These are phyloP conservation scores for Hydraecia micacea DNA, from an alignment of 2,888 invertebrate species.

Conservation along the genomic window DNA sequence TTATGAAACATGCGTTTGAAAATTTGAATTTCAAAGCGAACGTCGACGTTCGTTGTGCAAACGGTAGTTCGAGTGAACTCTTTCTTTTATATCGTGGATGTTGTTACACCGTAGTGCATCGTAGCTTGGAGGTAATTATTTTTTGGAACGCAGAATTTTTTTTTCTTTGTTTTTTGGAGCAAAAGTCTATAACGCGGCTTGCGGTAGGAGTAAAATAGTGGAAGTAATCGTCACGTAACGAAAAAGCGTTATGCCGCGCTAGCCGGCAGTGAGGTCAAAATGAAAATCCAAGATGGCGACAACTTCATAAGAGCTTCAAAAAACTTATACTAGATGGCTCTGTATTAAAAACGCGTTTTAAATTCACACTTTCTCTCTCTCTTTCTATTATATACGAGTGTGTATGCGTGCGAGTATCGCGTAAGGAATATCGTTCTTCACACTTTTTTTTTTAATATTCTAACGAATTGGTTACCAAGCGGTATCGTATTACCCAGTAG, in stretches of 20 bases:
- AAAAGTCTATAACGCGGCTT: not conserved
- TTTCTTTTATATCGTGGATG: conserved; percentile 49
- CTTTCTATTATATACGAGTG: too few relatives aligned
- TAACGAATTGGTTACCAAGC: too few relatives aligned
- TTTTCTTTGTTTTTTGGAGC: not conserved
- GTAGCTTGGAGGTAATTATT: not conserved
- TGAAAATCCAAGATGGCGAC: not conserved
- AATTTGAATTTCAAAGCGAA: conserved; percentile 76
- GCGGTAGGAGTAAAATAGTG: not conserved
- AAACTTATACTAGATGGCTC: not conserved
- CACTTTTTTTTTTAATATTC: not conserved
- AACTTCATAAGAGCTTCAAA: not conserved
- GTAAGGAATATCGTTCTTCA: too few relatives aligned
- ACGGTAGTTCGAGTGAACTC: conserved; percentile 60
- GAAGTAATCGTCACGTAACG: not conserved
- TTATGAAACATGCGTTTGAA: conserved; percentile 71
- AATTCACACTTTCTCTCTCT: too few relatives aligned
- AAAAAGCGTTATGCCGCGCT: not conserved
- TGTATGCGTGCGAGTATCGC: too few relatives aligned
- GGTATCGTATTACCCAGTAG: too few relatives aligned
- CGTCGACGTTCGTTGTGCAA: conserved; percentile 63
- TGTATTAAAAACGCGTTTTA: too few relatives aligned
- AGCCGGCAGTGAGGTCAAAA: not conserved
- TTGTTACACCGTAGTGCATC: conserved; percentile 41
- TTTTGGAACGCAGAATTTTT: not conserved